phyloP scores from a whole-genome alignment of 2,888 invertebrate species.

The Amphipyra berbera region DNA sequence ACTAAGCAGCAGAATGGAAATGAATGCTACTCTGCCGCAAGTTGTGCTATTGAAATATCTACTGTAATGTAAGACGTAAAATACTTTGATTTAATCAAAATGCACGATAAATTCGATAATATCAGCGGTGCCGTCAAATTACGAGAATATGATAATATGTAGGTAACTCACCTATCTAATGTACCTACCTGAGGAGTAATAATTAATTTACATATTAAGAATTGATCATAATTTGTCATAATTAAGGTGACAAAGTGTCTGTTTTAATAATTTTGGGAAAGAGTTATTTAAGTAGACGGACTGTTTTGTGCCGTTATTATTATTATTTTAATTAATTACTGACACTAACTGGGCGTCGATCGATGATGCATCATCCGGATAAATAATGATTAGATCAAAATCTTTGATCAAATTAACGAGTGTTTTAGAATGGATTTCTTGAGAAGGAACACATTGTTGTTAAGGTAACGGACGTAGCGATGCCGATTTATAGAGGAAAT shows the following conservation, averaged over 20 bases:
- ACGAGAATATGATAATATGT: background rate
- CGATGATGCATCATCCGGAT: background rate
- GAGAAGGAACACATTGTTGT: too few relatives aligned
- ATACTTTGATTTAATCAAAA: slow-evolving; percentile 1
- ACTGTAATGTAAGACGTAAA: background rate
- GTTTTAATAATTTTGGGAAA: slow-evolving; percentile 1
- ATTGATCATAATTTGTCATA: too few relatives aligned
- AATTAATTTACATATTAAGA: background rate
- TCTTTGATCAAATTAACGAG: background rate
- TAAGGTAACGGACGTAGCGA: too few relatives aligned
- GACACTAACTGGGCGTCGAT: background rate
- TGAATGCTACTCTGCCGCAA: too few relatives aligned
- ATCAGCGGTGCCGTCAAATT: slow-evolving; percentile 8
- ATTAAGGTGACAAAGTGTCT: background rate
- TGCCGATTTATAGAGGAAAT: too few relatives aligned
- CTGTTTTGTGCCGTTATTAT: background rate
- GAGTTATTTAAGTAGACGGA: background rate
- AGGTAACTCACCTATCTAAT: too few relatives aligned
- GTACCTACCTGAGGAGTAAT: too few relatives aligned
- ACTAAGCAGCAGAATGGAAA: too few relatives aligned
- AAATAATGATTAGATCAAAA: background rate
- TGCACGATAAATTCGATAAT: slow-evolving; percentile 1
- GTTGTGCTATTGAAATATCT: too few relatives aligned
- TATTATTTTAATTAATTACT: background rate
- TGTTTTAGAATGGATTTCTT: background rate